Evolutionary conservation across 2,888 invertebrate species (phyloP).

Genomic region (Falcaria lacertinaria): DNA sequence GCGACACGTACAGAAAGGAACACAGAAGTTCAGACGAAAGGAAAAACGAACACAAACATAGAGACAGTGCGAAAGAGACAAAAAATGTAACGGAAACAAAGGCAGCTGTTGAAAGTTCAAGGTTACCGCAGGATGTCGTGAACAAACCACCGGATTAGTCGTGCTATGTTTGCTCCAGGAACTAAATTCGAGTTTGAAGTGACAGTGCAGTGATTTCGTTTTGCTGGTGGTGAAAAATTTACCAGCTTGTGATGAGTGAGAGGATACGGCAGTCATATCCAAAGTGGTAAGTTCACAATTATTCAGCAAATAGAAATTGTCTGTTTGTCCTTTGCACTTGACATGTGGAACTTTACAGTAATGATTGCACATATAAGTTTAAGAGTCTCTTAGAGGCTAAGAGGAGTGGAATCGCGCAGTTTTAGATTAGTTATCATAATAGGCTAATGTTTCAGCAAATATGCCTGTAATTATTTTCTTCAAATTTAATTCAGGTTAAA

Average conservation of each 20-base stretch:
- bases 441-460: too few species aligned
- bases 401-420: slow-evolving; percentile 48
- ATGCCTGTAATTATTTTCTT: too few species aligned
- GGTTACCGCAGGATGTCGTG: slow-evolving; percentile 46
- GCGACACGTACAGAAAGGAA: slow-evolving; percentile 52
- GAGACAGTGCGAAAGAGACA: slow-evolving; percentile 23
- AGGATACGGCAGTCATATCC: slow-evolving; percentile 4
- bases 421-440: slow-evolving; percentile 55
- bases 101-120: slow-evolving; percentile 31
- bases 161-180: slow-evolving; percentile 3
- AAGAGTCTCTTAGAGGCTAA: slow-evolving; percentile 71
- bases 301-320: slow-evolving; percentile 10
- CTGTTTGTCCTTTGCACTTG: slow-evolving; percentile 17
- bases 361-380: slow-evolving; percentile 48
- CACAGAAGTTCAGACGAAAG: slow-evolving; percentile 46
- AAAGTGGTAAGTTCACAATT: slow-evolving; percentile 5
- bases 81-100: slow-evolving; percentile 27
- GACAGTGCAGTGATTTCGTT: slow-evolving; percentile 10
- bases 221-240: slow-evolving; percentile 8
- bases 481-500: too few species aligned
- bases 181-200: slow-evolving; percentile 15
- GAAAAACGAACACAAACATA: slow-evolving; percentile 42
- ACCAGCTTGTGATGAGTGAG: not conserved
- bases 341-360: slow-evolving; percentile 28
- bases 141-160: slow-evolving; percentile 62